These are phyloP conservation scores for Archilochus colubris DNA, from an alignment of 2,113 vertebrate species.

Conservation along the genomic window DNA sequence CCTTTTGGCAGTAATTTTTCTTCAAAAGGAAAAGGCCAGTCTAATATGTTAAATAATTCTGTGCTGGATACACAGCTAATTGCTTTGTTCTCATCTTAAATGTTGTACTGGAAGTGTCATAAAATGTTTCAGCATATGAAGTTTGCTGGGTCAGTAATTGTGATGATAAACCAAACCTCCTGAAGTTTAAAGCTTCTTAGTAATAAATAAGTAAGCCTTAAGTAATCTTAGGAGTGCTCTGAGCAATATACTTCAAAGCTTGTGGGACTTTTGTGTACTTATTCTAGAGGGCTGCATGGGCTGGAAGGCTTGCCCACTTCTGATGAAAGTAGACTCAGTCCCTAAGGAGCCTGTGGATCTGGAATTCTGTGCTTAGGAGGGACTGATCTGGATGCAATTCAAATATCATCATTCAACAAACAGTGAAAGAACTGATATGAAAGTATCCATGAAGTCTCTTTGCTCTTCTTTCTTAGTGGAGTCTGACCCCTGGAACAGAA, in stretches of 20 bases:
- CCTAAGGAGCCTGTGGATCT: not conserved
- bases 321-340: not conserved
- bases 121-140: not conserved
- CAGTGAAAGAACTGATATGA: not conserved
- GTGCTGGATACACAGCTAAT: not conserved
- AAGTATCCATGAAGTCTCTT: not conserved
- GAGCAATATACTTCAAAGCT: not conserved
- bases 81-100: not conserved
- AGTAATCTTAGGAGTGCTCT: not conserved
- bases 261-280: not conserved
- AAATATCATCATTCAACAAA: not conserved
- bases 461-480: not conserved
- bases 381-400: not conserved
- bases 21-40: not conserved
- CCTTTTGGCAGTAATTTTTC: constrained; percentile 29
- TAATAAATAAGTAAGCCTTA: not conserved
- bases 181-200: not conserved
- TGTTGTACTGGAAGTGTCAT: not conserved
- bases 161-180: not conserved
- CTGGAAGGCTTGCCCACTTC: not conserved
- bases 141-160: not conserved
- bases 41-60: not conserved
- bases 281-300: not conserved
- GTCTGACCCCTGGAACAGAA: not conserved
- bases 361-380: not conserved